Base-by-base conservation (phyloP, 2,797 vertebrate genomes). In the Poecile montanus region DNA sequence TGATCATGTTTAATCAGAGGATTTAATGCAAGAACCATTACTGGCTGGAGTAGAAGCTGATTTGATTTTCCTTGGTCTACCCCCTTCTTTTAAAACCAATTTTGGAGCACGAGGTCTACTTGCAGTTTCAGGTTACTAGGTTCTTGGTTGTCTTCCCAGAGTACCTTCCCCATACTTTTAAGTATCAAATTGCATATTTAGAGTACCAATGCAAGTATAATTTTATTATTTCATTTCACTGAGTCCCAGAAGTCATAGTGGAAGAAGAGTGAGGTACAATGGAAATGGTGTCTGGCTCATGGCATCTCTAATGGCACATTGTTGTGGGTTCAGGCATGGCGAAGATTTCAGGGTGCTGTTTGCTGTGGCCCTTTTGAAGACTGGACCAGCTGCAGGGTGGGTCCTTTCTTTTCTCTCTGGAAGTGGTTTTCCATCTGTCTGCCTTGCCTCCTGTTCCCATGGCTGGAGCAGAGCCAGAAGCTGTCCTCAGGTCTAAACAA, bases 281-380 rank as follows among this genome's bases (percentile, higher is more conserved):
- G 25, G 23, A 38, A 26, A 63, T 4, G 3, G 23, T 2, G 0
- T 61, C 36, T 56, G 36, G n/a, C 38, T 0, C 1, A 38, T 22
- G 34, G 9, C 1, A 1, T 16, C 32, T 53, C 54, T 44, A 34
- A 40, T 0, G 0, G 30, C 2, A 0, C 51, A 16, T 47, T 30
- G 27, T 3, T 23, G 21, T 21, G 11, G 21, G 53, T 17, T 65
- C 20, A 32, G 70, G 53, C 32, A 54, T 7, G 29, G n/a, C 30
- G 22, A 40, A 51, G 65, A 13, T 63, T 71, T 56, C 29, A 26
- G 51, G 53, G 15, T 71, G 45, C 61, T 67, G 26, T 74, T 84
- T 86, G 50, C 80, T 67, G 29, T 25, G 26, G 32, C 18, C 29
- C 7, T 17, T 47, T 25, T 47, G 68, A 27, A 61, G 30, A 9